phyloP scores from a whole-genome alignment of 2,113 vertebrate genomes.

The Oreochromis tanganicae region DNA sequence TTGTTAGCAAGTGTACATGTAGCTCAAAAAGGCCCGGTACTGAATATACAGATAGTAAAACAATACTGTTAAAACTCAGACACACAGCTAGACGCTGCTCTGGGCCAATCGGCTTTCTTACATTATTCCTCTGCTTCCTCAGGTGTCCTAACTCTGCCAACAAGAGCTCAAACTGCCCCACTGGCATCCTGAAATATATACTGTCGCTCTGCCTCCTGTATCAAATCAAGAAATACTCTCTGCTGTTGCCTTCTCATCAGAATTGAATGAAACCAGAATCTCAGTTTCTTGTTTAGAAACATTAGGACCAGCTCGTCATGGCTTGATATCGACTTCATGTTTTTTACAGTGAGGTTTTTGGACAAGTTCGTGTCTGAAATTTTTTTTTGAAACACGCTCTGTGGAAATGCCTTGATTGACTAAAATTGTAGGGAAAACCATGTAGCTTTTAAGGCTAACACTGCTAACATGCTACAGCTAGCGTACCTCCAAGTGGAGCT shows the following conservation, averaged over 20 bases:
- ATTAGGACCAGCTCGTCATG: neutral
- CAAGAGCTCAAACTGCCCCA: neutral
- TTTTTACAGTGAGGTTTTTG: neutral
- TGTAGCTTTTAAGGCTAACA: neutral
- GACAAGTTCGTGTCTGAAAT: rapidly evolving
- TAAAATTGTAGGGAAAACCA: neutral
- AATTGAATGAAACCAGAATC: neutral
- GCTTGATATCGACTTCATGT: neutral
- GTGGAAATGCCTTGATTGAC: neutral
- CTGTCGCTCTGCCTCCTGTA: neutral
- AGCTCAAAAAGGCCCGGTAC: neutral
- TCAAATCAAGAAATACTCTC: neutral
- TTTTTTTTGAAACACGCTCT: neutral
- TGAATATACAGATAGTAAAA: neutral
- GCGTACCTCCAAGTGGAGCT: neutral
- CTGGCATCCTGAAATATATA: neutral
- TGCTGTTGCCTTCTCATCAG: neutral
- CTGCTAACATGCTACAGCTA: neutral
- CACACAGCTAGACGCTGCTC: neutral
- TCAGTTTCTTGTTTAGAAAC: neutral
- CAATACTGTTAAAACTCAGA: neutral
- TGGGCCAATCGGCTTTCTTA: neutral
- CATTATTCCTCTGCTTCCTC: neutral
- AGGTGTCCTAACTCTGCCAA: neutral
- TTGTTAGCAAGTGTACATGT: neutral